phyloP scores from a whole-genome alignment of 2,888 invertebrate genomes.

The Drosophila meridionalis region DNA sequence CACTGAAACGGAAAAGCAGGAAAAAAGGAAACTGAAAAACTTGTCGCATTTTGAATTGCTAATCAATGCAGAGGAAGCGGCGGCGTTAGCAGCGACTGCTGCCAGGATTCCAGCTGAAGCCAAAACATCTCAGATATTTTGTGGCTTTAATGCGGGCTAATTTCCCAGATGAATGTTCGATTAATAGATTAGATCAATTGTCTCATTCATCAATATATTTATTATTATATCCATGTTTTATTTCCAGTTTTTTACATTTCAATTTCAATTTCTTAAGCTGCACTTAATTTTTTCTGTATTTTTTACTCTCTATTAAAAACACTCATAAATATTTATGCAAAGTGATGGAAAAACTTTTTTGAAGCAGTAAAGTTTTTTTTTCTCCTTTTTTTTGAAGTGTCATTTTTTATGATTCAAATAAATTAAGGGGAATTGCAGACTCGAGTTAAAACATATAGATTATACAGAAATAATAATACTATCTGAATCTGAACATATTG shows the following conservation, averaged over 20 bases:
- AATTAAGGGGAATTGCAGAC: background rate
- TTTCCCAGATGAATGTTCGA: background rate
- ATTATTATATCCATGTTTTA: background rate
- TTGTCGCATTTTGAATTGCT: constrained; percentile 60
- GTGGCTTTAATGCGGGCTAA: background rate
- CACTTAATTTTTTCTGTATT: background rate
- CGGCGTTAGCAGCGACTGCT: constrained; percentile 4
- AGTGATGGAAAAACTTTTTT: background rate
- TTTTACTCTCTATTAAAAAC: background rate
- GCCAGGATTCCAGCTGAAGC: no score
- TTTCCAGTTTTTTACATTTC: background rate
- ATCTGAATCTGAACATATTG: no score
- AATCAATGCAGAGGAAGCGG: constrained; percentile 54
- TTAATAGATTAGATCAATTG: background rate
- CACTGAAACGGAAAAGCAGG: constrained; percentile 1
- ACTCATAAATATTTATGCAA: background rate
- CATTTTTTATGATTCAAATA: background rate
- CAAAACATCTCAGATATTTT: background rate
- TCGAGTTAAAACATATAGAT: background rate
- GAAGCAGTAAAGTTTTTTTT: background rate
- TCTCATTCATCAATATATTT: background rate
- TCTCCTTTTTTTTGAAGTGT: background rate
- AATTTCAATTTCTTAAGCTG: background rate
- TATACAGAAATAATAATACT: no score
- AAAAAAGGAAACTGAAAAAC: constrained; percentile 15